Percentiles rank a stretch among this genome's conserved stretches.
Conservation (phyloP, 2,113 vertebrate species). For the Misgurnus mizolepis region DNA sequence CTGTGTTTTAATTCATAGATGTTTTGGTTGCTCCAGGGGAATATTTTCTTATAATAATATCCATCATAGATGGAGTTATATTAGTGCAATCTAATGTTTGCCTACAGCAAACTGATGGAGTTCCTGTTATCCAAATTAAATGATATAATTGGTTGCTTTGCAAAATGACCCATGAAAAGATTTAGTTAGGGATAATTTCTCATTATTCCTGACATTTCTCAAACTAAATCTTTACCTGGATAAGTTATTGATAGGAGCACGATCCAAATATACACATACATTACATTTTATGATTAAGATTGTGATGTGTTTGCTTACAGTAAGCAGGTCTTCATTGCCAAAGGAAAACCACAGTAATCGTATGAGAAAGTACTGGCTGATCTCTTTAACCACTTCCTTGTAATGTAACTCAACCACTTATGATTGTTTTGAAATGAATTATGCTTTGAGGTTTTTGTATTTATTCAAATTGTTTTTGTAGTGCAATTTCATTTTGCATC, state of each 20-base stretch:
- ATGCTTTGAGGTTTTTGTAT: neutral
- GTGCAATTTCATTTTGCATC: neutral
- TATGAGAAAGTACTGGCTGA: neutral
- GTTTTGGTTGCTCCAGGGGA: neutral
- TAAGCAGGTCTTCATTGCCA: neutral
- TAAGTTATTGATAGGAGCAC: no score
- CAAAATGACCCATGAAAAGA: no score
- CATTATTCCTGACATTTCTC: neutral
- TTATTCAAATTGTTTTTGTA: no score
- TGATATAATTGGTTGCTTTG: no score
- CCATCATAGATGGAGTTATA: neutral
- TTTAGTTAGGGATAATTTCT: no score
- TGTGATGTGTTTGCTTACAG: conserved; percentile 10
- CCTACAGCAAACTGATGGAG: neutral
- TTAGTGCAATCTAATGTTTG: neutral
- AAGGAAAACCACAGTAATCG: neutral
- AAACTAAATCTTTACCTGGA: neutral
- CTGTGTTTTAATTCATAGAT: neutral
- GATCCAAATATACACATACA: no score
- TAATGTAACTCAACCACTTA: no score
- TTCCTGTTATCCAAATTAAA: no score
- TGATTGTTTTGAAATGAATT: neutral
- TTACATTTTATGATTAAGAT: no score
- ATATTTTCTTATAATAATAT: neutral
- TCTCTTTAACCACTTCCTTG: no score